Evolutionary conservation across 2,888 invertebrate species (phyloP).

Genomic region (Leptopilina myrica): DNA sequence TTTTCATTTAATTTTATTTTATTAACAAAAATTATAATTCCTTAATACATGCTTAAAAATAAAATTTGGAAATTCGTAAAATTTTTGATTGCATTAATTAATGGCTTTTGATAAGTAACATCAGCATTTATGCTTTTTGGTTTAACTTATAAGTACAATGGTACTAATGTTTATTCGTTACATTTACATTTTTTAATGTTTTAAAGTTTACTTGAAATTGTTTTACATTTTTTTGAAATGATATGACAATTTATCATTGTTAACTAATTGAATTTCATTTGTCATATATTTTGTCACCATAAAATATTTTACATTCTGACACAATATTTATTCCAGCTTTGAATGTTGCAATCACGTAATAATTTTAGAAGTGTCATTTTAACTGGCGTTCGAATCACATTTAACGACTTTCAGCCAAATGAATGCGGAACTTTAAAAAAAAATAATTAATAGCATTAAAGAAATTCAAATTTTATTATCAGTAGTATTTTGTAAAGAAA

Average conservation of each 20-base stretch:
- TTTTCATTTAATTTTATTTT: background rate
- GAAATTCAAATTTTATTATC: too few relatives aligned
- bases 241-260: background rate
- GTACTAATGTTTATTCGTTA: background rate
- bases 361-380: background rate
- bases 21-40: slow-evolving; percentile 11
- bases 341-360: background rate
- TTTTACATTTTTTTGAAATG: too few relatives aligned
- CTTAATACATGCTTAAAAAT: background rate
- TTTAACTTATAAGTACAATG: background rate
- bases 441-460: too few relatives aligned
- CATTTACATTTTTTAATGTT: background rate
- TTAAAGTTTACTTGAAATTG: too few relatives aligned
- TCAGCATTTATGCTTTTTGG: background rate
- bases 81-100: slow-evolving; percentile 1
- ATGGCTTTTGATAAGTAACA: background rate
- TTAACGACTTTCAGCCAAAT: background rate
- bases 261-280: background rate
- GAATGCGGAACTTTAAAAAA: too few relatives aligned
- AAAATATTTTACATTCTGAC: background rate
- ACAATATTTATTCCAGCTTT: background rate
- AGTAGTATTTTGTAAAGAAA: too few relatives aligned
- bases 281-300: slow-evolving; percentile 1
- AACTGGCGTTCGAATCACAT: background rate
- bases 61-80: background rate